Evolutionary conservation across 2,113 vertebrate genomes (phyloP).

Genomic region (Arenaria interpres): DNA sequence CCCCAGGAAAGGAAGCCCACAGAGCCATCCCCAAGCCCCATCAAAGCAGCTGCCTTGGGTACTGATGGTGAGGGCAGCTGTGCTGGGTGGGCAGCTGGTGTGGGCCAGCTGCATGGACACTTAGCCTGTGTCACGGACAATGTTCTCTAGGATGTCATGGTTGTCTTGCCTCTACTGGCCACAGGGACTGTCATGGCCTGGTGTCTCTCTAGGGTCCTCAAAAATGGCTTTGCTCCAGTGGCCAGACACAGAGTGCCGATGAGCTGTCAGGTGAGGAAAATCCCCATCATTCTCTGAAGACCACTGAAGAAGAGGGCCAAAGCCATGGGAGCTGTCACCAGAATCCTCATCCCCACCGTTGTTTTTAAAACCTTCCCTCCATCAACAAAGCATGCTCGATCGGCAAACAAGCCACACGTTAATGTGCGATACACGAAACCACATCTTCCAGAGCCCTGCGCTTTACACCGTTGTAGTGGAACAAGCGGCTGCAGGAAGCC

Average conservation of each 20-base stretch:
- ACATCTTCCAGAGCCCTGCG: accelerated
- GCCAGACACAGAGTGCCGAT: accelerated
- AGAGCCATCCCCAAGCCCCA: background rate
- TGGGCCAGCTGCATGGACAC: background rate
- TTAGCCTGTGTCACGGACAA: background rate
- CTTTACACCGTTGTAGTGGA: background rate
- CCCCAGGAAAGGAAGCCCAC: background rate
- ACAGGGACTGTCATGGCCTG: background rate
- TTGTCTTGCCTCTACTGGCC: background rate
- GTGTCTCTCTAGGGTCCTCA: background rate
- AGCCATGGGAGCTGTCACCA: background rate
- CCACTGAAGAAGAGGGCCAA: background rate
- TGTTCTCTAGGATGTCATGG: no score
- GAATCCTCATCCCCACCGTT: background rate
- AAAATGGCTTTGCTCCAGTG: background rate
- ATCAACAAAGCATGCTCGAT: background rate
- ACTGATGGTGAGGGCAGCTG: accelerated
- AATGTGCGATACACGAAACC: background rate
- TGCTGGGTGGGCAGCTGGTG: background rate
- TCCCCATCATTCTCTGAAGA: accelerated
- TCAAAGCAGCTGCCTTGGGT: background rate
- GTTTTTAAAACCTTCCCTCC: background rate
- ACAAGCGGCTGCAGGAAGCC: background rate
- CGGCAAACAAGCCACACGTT: background rate
- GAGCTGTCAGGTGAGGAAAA: background rate